phyloP scores from a whole-genome alignment of 2,797 vertebrate species.

The Anomalospiza imberbis region DNA sequence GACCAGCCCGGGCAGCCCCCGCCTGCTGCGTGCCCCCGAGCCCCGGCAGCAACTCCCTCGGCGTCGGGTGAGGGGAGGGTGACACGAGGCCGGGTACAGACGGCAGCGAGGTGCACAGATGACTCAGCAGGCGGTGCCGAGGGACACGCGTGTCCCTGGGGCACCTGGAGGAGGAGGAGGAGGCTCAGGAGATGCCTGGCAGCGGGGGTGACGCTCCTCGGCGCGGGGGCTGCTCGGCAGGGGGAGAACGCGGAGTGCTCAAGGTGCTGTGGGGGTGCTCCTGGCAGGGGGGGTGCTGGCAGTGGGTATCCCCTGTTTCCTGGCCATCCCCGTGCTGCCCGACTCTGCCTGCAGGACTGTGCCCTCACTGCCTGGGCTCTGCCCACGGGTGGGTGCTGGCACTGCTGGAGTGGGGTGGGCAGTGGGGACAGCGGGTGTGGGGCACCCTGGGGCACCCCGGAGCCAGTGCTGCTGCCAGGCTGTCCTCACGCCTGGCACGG shows the following conservation, averaged over 20 bases:
- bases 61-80: not conserved
- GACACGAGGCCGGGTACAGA: not conserved
- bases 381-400: not conserved
- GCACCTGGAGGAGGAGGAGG: not conserved
- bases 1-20: not conserved
- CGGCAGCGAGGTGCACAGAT: not conserved
- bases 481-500: not conserved
- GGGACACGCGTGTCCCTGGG: not conserved
- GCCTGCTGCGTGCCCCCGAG: not conserved
- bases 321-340: not conserved
- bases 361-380: not conserved
- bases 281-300: not conserved
- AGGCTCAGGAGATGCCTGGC: not conserved
- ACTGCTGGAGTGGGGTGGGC: rapidly evolving
- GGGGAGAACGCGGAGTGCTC: rapidly evolving
- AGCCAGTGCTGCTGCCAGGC: not conserved
- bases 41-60: not conserved
- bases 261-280: not conserved
- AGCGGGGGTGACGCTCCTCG: not conserved
- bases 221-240: not conserved
- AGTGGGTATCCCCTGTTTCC: rapidly evolving
- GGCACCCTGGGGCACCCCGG: not conserved
- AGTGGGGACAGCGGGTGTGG: not conserved
- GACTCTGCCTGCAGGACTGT: not conserved
- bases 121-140: not conserved